phyloP scores from a whole-genome alignment of 2,797 vertebrate species.

The Lacerta viridis region DNA sequence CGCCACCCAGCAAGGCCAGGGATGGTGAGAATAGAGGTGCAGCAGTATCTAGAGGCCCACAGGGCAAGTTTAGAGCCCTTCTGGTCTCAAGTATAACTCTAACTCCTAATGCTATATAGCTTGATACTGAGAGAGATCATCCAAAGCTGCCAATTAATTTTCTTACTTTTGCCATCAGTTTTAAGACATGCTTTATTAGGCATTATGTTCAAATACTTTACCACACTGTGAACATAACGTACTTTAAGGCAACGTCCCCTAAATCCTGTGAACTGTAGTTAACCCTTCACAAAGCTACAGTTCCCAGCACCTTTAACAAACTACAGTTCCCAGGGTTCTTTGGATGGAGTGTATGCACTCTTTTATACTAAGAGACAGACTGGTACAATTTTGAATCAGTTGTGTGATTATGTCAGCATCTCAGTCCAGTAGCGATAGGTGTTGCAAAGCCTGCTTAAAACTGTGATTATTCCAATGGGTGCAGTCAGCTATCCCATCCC shows the following conservation, averaged over 20 bases:
- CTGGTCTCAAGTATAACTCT: neutral
- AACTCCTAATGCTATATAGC: neutral
- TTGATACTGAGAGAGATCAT: neutral
- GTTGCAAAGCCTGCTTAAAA: neutral
- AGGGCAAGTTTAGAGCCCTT: neutral
- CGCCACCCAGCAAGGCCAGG: too few relatives aligned
- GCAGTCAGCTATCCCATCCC: neutral
- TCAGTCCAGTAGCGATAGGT: neutral
- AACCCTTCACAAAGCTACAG: too few relatives aligned
- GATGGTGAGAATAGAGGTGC: too few relatives aligned
- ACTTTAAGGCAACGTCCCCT: too few relatives aligned
- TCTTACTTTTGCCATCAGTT: neutral
- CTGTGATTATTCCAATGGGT: neutral
- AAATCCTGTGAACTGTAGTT: too few relatives aligned
- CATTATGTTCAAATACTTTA: neutral
- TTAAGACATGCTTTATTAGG: neutral
- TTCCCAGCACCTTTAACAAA: too few relatives aligned
- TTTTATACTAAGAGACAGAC: neutral
- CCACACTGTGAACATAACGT: neutral
- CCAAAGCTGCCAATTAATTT: constrained; percentile 4
- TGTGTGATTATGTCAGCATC: neutral
- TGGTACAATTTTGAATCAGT: neutral
- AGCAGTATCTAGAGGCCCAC: too few relatives aligned
- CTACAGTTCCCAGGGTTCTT: too few relatives aligned
- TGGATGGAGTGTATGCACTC: too few relatives aligned